Conservation (phyloP, 2,888 invertebrate genomes). For the Tetranychus truncatus region DNA sequence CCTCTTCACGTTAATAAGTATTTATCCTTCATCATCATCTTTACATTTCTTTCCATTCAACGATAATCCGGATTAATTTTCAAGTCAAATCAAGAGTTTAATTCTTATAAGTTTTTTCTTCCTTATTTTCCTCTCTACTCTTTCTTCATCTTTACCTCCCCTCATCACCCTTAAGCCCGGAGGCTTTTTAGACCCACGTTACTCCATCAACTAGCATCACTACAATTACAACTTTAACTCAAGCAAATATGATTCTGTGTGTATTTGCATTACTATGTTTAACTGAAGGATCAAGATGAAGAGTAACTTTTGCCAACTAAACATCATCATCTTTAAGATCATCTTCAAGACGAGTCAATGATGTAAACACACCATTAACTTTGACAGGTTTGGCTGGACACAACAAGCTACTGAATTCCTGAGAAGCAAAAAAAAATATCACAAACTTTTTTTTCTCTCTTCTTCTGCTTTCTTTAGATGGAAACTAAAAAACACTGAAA, state of each 20-base stretch:
- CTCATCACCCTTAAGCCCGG: not conserved
- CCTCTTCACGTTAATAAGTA: not conserved
- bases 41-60: not conserved
- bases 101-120: not conserved
- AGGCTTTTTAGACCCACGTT: not conserved
- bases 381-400: not conserved
- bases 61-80: slow-evolving; percentile 9
- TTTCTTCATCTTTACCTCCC: not conserved
- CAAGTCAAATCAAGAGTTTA: not conserved
- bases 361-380: not conserved
- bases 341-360: not conserved
- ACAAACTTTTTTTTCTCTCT: not conserved
- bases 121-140: not conserved
- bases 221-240: not conserved
- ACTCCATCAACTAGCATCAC: not conserved
- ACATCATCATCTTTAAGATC: not conserved
- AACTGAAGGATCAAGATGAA: not conserved
- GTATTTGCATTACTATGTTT: too few species aligned
- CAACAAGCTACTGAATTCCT: not conserved
- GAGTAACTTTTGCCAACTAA: not conserved
- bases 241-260: too few species aligned
- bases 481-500: too few species aligned
- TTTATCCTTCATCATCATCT: not conserved
- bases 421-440: not conserved
- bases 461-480: too few species aligned